Evolutionary conservation across 2,888 invertebrate genomes (phyloP).

Genomic region (Micropterix aruncella): DNA sequence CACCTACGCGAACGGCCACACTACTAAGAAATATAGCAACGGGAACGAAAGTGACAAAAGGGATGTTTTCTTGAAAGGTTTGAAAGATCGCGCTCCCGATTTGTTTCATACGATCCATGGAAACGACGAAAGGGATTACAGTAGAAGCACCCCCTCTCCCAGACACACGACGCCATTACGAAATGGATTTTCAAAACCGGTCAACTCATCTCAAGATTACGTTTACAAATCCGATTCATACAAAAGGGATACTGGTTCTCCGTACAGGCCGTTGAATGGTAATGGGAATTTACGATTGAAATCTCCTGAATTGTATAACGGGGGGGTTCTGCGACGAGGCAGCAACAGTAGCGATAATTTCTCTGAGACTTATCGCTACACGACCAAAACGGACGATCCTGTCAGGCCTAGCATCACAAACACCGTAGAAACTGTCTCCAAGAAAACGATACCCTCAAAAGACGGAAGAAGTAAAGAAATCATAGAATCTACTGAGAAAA

Average conservation of each 20-base stretch:
- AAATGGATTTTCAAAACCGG: constrained; percentile 28
- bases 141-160: constrained; percentile 32
- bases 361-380: constrained; percentile 56
- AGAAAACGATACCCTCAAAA: constrained; percentile 50
- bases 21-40: constrained; percentile 28
- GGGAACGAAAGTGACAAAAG: constrained; percentile 43
- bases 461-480: constrained; percentile 51
- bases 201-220: constrained; percentile 26
- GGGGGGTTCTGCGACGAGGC: constrained; percentile 40
- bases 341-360: constrained; percentile 56
- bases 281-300: constrained; percentile 23
- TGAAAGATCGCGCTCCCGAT: constrained; percentile 57
- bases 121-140: constrained; percentile 40
- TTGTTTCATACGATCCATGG: constrained; percentile 56
- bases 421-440: constrained; percentile 53
- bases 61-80: constrained; percentile 51
- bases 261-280: constrained; percentile 27
- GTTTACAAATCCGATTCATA: constrained; percentile 26
- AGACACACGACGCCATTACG: constrained; percentile 19
- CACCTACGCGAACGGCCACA: constrained; percentile 32
- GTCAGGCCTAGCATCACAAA: constrained; percentile 54
- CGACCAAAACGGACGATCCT: constrained; percentile 51
- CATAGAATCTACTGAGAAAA: constrained; percentile 55
- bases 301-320: constrained; percentile 26
- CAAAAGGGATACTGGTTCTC: constrained; percentile 34